Conservation (phyloP, 2,113 vertebrate species). For the Thinocorus orbignyianus region DNA sequence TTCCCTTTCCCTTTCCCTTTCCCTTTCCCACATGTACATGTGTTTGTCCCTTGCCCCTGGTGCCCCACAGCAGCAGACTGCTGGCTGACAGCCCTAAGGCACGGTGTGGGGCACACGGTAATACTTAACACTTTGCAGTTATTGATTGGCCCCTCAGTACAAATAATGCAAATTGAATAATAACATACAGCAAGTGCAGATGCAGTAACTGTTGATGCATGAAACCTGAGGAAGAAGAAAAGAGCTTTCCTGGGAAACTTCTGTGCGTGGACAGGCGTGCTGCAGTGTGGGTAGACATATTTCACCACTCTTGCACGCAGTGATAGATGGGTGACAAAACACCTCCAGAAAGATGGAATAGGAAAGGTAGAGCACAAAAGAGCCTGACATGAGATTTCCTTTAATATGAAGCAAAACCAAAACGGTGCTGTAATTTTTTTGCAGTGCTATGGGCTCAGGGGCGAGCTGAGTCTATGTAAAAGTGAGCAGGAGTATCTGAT, state of each 20-base stretch:
- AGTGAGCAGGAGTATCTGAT: background rate
- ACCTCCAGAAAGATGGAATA: background rate
- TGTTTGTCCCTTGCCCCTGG: background rate
- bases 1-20: too few species aligned
- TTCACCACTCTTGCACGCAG: background rate
- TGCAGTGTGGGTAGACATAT: background rate
- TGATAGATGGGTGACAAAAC: background rate
- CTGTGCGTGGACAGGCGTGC: accelerated
- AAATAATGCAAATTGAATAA: background rate
- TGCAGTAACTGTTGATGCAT: background rate
- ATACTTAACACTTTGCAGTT: background rate
- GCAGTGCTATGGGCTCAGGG: background rate
- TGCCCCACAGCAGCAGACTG: background rate
- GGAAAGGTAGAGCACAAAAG: background rate
- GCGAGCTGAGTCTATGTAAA: background rate
- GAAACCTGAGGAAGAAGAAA: background rate
- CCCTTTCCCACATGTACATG: accelerated
- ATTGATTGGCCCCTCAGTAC: background rate
- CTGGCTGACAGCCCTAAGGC: background rate
- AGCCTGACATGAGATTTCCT: background rate
- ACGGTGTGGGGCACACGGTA: accelerated
- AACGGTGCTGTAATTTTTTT: background rate
- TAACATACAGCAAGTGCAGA: background rate
- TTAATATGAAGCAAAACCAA: background rate
- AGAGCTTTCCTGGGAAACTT: background rate